Evolutionary conservation across 2,888 invertebrate genomes (phyloP).

Genomic region (Eupithecia insigniata): DNA sequence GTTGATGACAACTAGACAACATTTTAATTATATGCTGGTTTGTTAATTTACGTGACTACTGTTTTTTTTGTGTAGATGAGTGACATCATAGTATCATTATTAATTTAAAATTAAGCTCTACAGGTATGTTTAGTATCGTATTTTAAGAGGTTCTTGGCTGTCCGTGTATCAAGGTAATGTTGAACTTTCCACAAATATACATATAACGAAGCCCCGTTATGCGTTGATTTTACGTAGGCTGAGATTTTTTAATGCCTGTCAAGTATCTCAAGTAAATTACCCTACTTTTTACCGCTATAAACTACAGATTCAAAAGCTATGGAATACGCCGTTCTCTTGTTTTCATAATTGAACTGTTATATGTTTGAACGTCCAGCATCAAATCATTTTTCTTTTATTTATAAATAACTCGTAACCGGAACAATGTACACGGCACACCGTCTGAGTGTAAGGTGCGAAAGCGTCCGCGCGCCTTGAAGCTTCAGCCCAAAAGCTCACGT

Average conservation of each 20-base stretch:
- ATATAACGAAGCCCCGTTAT: constrained; percentile 40
- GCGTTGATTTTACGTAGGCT: constrained; percentile 41
- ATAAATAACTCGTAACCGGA: constrained; percentile 82
- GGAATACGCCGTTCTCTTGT: constrained; percentile 55
- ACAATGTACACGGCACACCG: constrained; percentile 79
- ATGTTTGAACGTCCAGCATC: constrained; percentile 71
- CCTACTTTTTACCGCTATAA: constrained; percentile 31
- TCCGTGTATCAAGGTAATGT: constrained; percentile 38
- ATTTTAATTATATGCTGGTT: constrained; percentile 43
- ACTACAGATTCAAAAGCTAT: constrained; percentile 44
- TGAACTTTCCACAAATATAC: constrained; percentile 37
- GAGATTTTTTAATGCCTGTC: constrained; percentile 35
- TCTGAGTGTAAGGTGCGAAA: constrained; percentile 79
- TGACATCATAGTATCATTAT: neutral
- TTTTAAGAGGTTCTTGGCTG: constrained; percentile 15
- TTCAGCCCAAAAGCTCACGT: constrained; percentile 52
- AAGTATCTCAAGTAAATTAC: constrained; percentile 45
- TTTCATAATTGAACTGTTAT: constrained; percentile 74
- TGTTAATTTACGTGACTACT: neutral
- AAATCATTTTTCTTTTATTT: constrained; percentile 78
- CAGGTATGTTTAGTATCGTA: constrained; percentile 17
- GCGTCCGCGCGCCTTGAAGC: constrained; percentile 61
- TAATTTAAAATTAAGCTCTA: neutral
- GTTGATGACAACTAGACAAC: constrained; percentile 53
- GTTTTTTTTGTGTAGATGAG: too few relatives aligned